Evolutionary conservation across 2,797 vertebrate genomes (phyloP).

Genomic region (Lagodon rhomboides): DNA sequence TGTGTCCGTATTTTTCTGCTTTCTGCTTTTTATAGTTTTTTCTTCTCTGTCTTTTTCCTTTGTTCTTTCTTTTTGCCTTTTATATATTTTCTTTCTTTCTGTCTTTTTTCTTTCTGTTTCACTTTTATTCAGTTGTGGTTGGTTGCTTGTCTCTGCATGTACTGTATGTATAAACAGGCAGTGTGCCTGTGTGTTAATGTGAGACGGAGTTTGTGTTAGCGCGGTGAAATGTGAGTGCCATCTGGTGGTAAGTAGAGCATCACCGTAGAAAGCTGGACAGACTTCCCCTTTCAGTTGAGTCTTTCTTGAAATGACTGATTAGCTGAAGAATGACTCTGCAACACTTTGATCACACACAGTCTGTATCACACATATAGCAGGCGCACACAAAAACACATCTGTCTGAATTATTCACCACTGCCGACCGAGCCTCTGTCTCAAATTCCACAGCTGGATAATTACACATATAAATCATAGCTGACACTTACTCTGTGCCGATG

Average conservation of each 20-base stretch:
- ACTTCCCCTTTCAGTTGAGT: conserved; percentile 3
- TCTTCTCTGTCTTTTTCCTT: not conserved
- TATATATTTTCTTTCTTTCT: not conserved
- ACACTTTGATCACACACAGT: conserved; percentile 58
- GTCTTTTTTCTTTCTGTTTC: not conserved
- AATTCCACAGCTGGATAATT: conserved; percentile 82
- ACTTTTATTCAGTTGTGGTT: conserved; percentile 3
- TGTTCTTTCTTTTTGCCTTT: no score
- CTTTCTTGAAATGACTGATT: conserved; percentile 48
- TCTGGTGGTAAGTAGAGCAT: conserved; percentile 72
- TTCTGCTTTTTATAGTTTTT: conserved; percentile 9
- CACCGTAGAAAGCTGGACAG: not conserved
- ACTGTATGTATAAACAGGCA: conserved; percentile 11
- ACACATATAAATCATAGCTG: conserved; percentile 82
- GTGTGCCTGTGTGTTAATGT: conserved; percentile 16
- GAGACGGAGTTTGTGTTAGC: conserved; percentile 8
- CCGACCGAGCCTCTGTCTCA: conserved; percentile 62
- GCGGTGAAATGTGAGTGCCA: conserved; percentile 78
- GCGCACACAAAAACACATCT: conserved; percentile 61
- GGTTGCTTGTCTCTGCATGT: conserved; percentile 18
- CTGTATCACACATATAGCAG: conserved; percentile 35
- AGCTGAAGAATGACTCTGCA: conserved; percentile 44
- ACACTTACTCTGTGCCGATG: conserved; percentile 65
- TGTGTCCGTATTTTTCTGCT: not conserved
- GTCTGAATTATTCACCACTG: conserved; percentile 75